Conservation (phyloP, 2,888 invertebrate genomes). For the Drosophila nr. perissopoda region DNA sequence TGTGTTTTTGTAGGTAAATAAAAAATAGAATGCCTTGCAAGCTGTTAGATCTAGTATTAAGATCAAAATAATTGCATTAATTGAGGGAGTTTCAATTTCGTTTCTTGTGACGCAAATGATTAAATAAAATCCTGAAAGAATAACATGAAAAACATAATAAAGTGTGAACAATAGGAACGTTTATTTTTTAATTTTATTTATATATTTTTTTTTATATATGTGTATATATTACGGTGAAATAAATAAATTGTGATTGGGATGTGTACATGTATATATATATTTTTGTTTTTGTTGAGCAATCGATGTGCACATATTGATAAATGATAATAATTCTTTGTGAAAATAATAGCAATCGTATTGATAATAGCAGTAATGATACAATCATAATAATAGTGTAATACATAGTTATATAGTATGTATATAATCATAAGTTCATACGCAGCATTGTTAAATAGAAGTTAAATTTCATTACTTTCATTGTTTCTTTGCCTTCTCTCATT, state of each 20-base stretch:
- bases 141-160: constrained; percentile 8
- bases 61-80: constrained; percentile 66
- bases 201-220: background rate
- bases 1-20: background rate
- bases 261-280: constrained; percentile 6
- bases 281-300: constrained; percentile 41
- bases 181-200: constrained; percentile 9
- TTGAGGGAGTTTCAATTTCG: constrained; percentile 62
- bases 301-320: constrained; percentile 31
- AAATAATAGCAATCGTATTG: constrained; percentile 34
- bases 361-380: constrained; percentile 40
- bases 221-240: constrained; percentile 16
- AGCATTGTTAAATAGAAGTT: constrained; percentile 78
- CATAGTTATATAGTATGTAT: constrained; percentile 71
- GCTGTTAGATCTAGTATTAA: constrained; percentile 17
- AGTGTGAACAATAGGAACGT: constrained; percentile 44
- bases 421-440: constrained; percentile 83
- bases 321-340: constrained; percentile 1
- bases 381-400: constrained; percentile 53
- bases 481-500: constrained; percentile 7
- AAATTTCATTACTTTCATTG: constrained; percentile 34
- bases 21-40: constrained; percentile 12
- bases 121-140: background rate
- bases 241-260: constrained; percentile 29
- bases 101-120: constrained; percentile 7